Base-by-base conservation (phyloP, 2,888 invertebrate genomes). In the Pandemis heparana region DNA sequence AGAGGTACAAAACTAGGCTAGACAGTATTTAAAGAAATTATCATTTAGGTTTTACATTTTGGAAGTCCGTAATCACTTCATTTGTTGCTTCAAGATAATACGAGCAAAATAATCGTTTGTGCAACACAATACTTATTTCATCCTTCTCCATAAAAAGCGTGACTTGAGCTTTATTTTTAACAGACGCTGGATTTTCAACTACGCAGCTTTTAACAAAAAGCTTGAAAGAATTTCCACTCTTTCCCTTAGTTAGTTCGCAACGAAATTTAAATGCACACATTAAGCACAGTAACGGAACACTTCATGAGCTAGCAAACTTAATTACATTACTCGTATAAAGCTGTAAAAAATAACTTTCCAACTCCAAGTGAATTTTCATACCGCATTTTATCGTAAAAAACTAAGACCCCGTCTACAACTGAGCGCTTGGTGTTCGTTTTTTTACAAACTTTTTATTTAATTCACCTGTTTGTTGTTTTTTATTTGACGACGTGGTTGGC, bases 281-380 rank as follows among this genome's bases (percentile, higher is more conserved):
- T 53, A 18, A 23, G 53, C 43, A 43, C n/a, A 65, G 39, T 12
- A 65, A 48, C 39, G 41, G 51, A 61, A 48, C 32, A 46, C 59
- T 64, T 59, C 39, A 71, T n/a, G 46, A 46, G 46, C 23, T 48
- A 10, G 46, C 16, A 66, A 66, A 66, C 48, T 66, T 66, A 66
- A 66, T 61, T 60, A 66, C 51, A 48, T 51, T 70, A 70, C 48
- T 71, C 41, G 39, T 41, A 61, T 53, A 61, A 64, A 70, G 63
- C 62, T 32, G 12, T 38, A 39, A 39, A 60, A 60, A 60, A 60
- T 60, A 38, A 60, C 38, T 18, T 60, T 60, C 12, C n/a, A 46
- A 63, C 46, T 63, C 14, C 39, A 65, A 12, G 48, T 48, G 48
- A 48, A 48, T 48, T 48, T 48, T 48, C n/a, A 48, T n/a, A 23